Base-by-base conservation (phyloP, 2,113 vertebrate genomes). In the Phaethornis superciliosus region DNA sequence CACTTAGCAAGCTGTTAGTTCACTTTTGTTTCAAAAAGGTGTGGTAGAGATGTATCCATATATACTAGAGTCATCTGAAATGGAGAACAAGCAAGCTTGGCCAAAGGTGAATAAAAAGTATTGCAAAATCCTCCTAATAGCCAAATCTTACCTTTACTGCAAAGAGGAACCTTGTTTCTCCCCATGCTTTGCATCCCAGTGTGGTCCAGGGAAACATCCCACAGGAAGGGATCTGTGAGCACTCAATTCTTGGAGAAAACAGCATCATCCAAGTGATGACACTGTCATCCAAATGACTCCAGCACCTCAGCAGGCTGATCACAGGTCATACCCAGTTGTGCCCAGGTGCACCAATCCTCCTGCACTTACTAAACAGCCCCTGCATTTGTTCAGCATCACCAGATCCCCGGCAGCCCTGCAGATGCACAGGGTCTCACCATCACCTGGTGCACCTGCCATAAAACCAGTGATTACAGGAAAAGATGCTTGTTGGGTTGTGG, bases 291-390 rank as follows among this genome's bases (percentile, higher is more conserved):
- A 72, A 77, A 28, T 10, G 30, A 21, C 56, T 42, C 30, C 33
- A 51, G 40, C 58, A 33, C 20, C 47, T 67, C 40, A 15, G 47
- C 26, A 67, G 62, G 32, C 14, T 23, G 59, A 21, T 23, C 32
- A 20, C 32, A 56, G 72, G 27, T 42, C 19, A 13, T 2, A 7
- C 9, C 33, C 77, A 71, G 33, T 26, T 60, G 26, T 17, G 18
- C 10, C 37, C 16, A 46, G n/a, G 16, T 37, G 51, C 26, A 33
- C 56, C 28, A 22, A n/a, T 21, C 9, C 18, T 59, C 44, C 75
- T 16, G 15, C 4, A 2, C 3, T 2, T 19, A 40, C 19, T 6
- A 4, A 47, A 32, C 1, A 2, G 23, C 49, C 40, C 15, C 26
- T 12, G 37, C 20, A 1, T 1, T 1, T 19, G 55, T 11, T 63